Evolutionary conservation across 2,113 vertebrate species (phyloP).

Genomic region (Paedocypris sp.): DNA sequence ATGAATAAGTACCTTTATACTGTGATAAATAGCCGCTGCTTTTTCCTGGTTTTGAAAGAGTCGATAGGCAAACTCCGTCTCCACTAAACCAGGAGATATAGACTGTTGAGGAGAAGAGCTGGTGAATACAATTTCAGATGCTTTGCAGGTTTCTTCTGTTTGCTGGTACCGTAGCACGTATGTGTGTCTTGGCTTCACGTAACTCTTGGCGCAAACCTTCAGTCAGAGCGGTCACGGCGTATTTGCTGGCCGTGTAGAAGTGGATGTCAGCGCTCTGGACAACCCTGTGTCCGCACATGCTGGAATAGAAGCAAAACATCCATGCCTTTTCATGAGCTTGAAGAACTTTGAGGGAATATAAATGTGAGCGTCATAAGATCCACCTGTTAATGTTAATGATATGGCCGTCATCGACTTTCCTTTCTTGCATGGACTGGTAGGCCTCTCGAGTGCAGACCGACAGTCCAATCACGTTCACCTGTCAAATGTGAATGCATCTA

Average conservation of each 20-base stretch:
- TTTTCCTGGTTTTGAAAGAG: constrained; percentile 64
- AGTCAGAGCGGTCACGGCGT: constrained; percentile 71
- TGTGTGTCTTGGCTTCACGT: constrained; percentile 68
- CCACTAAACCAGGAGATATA: constrained; percentile 74
- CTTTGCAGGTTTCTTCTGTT: not conserved
- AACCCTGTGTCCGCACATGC: constrained; percentile 74
- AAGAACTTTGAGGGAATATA: not conserved
- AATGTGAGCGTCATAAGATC: not conserved
- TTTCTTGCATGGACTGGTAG: constrained; percentile 82
- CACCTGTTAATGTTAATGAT: constrained; percentile 86
- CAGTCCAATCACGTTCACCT: constrained; percentile 77
- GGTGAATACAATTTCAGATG: no score
- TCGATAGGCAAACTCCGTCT: constrained; percentile 70
- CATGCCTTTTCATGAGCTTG: not conserved
- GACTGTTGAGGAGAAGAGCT: constrained; percentile 52
- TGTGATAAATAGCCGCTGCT: constrained; percentile 66
- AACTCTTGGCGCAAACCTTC: constrained; percentile 80
- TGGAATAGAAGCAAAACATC: constrained; percentile 39
- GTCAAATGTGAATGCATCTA: constrained; percentile 7
- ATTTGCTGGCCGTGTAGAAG: constrained; percentile 81
- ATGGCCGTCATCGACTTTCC: constrained; percentile 76
- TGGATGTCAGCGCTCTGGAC: constrained; percentile 48
- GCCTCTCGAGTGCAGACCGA: constrained; percentile 77
- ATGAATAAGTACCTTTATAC: constrained; percentile 74
- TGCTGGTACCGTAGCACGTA: constrained; percentile 72